Evolutionary conservation across 1,140 invertebrate genomes (phyloP).

Genomic region (Macrostomum lignano): DNA sequence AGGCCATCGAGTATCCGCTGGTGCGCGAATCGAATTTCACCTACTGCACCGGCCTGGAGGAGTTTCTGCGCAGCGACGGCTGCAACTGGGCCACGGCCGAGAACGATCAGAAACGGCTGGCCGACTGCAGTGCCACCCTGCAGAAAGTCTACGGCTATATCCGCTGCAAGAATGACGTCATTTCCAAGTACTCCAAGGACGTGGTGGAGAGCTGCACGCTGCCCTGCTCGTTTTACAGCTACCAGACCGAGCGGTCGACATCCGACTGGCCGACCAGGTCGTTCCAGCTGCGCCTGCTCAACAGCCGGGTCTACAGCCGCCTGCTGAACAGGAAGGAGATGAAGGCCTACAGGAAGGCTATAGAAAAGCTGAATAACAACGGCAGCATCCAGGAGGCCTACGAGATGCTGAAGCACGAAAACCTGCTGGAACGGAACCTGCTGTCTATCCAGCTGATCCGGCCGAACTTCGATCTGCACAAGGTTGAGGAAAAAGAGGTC

Average conservation of each 20-base stretch:
- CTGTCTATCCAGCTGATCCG: background rate
- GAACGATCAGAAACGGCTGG: background rate
- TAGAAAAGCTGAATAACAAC: background rate
- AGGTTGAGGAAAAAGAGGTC: conserved; percentile 2
- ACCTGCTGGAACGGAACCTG: conserved; percentile 4
- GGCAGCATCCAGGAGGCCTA: background rate
- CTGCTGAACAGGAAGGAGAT: background rate
- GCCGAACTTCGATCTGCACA: conserved; percentile 4
- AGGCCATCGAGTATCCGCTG: conserved; percentile 1
- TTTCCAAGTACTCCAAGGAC: background rate
- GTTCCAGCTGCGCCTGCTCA: background rate
- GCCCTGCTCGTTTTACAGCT: background rate
- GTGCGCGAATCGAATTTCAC: background rate
- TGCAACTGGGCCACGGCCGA: background rate
- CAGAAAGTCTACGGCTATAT: background rate
- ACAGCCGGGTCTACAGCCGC: background rate
- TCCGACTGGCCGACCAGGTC: background rate
- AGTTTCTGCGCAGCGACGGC: background rate
- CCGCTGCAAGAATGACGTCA: conserved; percentile 1
- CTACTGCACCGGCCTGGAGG: background rate
- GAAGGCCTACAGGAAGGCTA: background rate
- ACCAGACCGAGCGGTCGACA: background rate
- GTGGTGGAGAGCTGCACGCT: conserved; percentile 2
- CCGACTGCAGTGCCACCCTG: background rate
- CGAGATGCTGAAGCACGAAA: background rate